Evolutionary conservation across 2,888 invertebrate species (phyloP).

Genomic region (Scrobipalpa costella): DNA sequence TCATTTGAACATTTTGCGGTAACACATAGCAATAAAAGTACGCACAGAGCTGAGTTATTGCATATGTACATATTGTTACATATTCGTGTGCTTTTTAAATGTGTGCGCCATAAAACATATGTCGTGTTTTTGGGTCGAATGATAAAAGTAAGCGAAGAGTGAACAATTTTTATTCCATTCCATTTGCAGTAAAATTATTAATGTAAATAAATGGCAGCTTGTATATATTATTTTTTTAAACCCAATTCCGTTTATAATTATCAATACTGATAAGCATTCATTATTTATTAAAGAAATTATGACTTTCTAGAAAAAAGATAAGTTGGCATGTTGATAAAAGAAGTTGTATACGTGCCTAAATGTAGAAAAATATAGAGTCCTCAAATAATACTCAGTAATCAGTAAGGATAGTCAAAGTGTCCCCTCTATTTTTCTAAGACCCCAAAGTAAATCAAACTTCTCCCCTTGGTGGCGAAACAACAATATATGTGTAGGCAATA

Average conservation of each 20-base stretch:
- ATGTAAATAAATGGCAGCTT: not conserved
- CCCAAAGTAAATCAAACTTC: conserved; percentile 49
- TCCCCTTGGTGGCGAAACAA: conserved; percentile 51
- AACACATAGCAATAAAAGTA: conserved; percentile 22
- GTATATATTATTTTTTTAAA: too few relatives aligned
- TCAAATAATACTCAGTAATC: not conserved
- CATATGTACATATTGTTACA: conserved; percentile 14
- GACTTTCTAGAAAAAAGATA: too few relatives aligned
- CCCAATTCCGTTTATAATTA: too few relatives aligned
- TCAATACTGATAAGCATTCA: too few relatives aligned
- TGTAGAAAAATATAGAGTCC: too few relatives aligned
- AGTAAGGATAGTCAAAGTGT: conserved; percentile 16
- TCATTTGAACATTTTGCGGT: conserved; percentile 27
- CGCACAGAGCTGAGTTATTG: not conserved
- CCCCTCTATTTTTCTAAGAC: conserved; percentile 53
- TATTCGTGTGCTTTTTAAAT: conserved; percentile 1
- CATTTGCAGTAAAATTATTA: too few relatives aligned
- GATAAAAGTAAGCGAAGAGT: not conserved
- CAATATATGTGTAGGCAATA: conserved; percentile 52
- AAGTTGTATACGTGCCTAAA: too few relatives aligned
- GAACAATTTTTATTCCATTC: not conserved
- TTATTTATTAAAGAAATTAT: too few relatives aligned
- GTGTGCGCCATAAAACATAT: not conserved
- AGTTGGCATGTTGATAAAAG: too few relatives aligned
- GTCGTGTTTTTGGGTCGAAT: not conserved